phyloP scores from a whole-genome alignment of 2,113 vertebrate genomes.

The Oreochromis tanganicae region DNA sequence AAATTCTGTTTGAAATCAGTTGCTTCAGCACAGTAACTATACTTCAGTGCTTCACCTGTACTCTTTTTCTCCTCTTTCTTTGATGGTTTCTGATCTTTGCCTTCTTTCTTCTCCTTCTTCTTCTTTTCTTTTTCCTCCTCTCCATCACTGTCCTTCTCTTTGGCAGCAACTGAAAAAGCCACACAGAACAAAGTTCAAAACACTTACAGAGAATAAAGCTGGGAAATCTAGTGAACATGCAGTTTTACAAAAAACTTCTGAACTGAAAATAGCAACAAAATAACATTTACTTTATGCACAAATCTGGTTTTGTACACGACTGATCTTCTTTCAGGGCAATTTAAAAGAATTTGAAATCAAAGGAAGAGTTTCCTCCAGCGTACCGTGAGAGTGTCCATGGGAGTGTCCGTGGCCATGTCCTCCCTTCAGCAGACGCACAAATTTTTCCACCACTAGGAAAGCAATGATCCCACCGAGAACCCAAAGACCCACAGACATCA shows the following conservation, averaged over 20 bases:
- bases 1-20: neutral
- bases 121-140: constrained; percentile 59
- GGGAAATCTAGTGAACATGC: neutral
- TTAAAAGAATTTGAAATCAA: rapidly evolving
- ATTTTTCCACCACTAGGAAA: constrained; percentile 89
- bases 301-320: rapidly evolving
- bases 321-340: neutral
- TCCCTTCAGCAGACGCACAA: constrained; percentile 85
- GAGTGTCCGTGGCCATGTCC: constrained; percentile 72
- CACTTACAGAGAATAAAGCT: neutral
- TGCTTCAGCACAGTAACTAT: neutral
- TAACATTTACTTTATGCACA: rapidly evolving
- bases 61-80: constrained; percentile 48
- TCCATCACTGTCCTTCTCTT: constrained; percentile 69
- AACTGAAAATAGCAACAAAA: neutral
- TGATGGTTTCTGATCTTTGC: constrained; percentile 21
- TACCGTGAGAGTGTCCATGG: constrained; percentile 57
- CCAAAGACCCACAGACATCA: constrained; percentile 87
- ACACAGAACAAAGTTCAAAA: neutral
- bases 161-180: constrained; percentile 38
- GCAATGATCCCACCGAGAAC: constrained; percentile 85
- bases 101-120: constrained; percentile 34
- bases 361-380: neutral
- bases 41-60: constrained; percentile 26
- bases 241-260: neutral